Percentiles rank a stretch among this genome's conserved stretches.
Conservation (phyloP, 92 coral and sea anemone genomes). For the Metridium senile region DNA sequence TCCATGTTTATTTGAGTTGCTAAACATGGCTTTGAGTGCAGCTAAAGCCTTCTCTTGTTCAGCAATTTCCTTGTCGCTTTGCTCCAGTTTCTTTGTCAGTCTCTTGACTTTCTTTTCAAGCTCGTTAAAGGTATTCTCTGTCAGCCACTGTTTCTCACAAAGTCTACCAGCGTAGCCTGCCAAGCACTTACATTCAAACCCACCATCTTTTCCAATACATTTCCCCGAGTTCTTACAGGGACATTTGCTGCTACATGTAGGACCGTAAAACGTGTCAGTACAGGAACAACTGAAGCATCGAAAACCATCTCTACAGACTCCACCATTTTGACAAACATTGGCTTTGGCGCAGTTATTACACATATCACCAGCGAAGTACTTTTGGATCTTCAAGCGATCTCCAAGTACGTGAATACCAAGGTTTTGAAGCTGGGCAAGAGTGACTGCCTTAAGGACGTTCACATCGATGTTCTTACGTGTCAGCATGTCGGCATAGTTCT, state of each 20-base stretch:
- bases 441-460: conserved; percentile 28
- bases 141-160: conserved; percentile 52
- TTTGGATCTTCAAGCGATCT: conserved; percentile 63
- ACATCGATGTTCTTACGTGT: conserved; percentile 56
- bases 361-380: conserved; percentile 47
- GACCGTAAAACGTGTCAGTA: conserved; percentile 48
- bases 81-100: conserved; percentile 17
- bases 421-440: conserved; percentile 50
- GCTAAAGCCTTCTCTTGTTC: conserved; percentile 11
- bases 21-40: conserved; percentile 5
- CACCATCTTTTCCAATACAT: conserved; percentile 41
- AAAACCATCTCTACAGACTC: conserved; percentile 62
- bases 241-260: conserved; percentile 52
- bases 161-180: conserved; percentile 59
- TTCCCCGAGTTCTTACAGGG: conserved; percentile 62
- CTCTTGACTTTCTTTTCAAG: conserved; percentile 32
- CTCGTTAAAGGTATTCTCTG: conserved; percentile 38
- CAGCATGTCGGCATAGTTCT: conserved; percentile 28
- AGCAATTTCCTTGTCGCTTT: conserved; percentile 17
- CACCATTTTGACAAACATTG: conserved; percentile 48
- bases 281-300: conserved; percentile 58
- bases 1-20: neutral
- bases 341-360: conserved; percentile 11
- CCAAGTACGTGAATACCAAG: conserved; percentile 54
- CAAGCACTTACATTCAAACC: conserved; percentile 51